These are phyloP conservation scores for Cuniculus paca DNA, from an alignment of 2,797 vertebrate genomes.

Conservation along the genomic window DNA sequence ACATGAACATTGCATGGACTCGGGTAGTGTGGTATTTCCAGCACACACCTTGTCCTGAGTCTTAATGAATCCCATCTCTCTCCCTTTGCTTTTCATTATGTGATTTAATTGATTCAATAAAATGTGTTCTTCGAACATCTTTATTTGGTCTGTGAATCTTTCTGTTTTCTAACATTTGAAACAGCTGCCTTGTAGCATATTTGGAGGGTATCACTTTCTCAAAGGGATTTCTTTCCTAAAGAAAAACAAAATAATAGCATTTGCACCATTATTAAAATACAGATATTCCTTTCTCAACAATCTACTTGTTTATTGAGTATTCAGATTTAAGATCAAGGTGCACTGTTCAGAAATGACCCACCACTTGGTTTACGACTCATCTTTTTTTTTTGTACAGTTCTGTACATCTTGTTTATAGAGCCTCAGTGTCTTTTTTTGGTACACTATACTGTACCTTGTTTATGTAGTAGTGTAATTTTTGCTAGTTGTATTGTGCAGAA, in stretches of 20 bases:
- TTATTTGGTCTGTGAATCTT: background rate
- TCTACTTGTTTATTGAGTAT: background rate
- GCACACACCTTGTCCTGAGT: background rate
- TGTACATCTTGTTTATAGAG: background rate
- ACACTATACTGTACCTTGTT: background rate
- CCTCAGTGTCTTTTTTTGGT: background rate
- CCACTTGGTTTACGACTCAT: background rate
- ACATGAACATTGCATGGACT: background rate
- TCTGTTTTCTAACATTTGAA: background rate
- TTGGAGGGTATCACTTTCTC: background rate
- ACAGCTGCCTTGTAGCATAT: background rate
- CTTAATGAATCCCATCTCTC: background rate
- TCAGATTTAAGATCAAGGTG: background rate
- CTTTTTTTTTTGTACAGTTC: background rate
- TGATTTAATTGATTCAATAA: background rate
- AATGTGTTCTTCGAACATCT: background rate
- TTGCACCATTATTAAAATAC: background rate
- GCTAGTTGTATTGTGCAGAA: background rate
- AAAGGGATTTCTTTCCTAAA: background rate
- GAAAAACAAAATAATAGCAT: background rate
- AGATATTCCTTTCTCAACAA: background rate
- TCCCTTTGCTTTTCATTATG: background rate
- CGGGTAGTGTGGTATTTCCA: background rate
- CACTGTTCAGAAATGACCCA: background rate
- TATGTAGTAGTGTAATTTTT: background rate